Conservation (phyloP, 1,140 invertebrate genomes). For the Carposina sasakii region DNA sequence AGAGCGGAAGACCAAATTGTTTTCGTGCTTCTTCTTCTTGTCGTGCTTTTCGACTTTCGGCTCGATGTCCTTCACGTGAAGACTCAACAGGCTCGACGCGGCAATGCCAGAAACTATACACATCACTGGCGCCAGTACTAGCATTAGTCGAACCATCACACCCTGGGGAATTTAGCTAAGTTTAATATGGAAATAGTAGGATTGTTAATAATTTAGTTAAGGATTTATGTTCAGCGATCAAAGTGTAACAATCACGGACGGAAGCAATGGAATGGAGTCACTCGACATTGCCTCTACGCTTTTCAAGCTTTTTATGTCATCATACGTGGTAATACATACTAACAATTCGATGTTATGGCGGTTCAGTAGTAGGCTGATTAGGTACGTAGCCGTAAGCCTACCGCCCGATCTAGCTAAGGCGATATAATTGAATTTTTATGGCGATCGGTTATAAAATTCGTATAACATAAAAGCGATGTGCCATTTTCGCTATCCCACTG, state of each 20-base stretch:
- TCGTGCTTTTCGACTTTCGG: conserved; percentile 71
- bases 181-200: neutral
- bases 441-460: too few species aligned
- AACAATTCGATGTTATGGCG: too few species aligned
- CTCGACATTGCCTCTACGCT: conserved; percentile 49
- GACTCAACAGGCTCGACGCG: conserved; percentile 89
- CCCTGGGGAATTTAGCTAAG: conserved; percentile 75
- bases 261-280: conserved; percentile 37
- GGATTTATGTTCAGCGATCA: conserved; percentile 52
- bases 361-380: too few species aligned
- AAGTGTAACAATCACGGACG: conserved; percentile 57
- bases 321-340: too few species aligned
- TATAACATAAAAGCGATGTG: too few species aligned
- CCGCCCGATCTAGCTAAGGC: too few species aligned
- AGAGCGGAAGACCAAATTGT: conserved; percentile 88
- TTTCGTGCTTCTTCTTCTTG: conserved; percentile 83
- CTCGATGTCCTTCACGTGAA: conserved; percentile 91
- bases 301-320: conserved; percentile 54
- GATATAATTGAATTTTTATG: too few species aligned
- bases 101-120: conserved; percentile 97
- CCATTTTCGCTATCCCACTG: too few species aligned
- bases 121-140: conserved; percentile 98
- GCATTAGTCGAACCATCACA: conserved; percentile 98
- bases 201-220: neutral
- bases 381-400: too few species aligned